These are phyloP conservation scores for Ataeniobius toweri DNA, from an alignment of 2,797 vertebrate genomes.

Conservation along the genomic window DNA sequence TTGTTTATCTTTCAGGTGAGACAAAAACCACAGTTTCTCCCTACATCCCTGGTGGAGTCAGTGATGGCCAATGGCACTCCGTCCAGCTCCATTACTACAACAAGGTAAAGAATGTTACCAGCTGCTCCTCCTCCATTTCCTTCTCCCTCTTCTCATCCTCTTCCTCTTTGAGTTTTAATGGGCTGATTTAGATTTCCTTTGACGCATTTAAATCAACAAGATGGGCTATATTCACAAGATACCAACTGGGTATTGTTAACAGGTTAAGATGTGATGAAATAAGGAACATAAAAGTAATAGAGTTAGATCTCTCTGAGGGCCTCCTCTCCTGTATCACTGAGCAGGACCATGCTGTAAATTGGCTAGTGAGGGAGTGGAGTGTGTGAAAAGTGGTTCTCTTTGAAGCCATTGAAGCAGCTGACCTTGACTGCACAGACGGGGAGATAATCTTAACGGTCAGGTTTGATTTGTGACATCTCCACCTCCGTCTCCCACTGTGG, in stretches of 20 bases:
- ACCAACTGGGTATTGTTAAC: not conserved
- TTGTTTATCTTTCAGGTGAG: conserved; percentile 83
- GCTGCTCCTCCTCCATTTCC: not conserved
- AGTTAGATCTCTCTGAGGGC: not conserved
- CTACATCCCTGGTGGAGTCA: conserved; percentile 88
- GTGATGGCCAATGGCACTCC: conserved; percentile 95
- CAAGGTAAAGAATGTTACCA: conserved; percentile 85
- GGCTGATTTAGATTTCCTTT: not conserved
- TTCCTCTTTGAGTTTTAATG: not conserved
- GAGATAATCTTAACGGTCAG: conserved; percentile 27
- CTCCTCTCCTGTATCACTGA: no score
- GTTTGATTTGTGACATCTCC: conserved; percentile 8
- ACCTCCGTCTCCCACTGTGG: not conserved
- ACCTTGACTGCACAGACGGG: conserved; percentile 22
- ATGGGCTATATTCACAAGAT: not conserved
- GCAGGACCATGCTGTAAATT: not conserved
- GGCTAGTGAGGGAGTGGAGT: not conserved
- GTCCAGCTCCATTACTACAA: conserved; percentile 98
- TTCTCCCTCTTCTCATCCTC: not conserved
- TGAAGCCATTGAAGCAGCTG: conserved; percentile 18
- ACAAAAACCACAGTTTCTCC: conserved; percentile 90
- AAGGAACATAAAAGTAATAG: not conserved
- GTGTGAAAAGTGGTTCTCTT: conserved; percentile 25
- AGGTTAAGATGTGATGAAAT: not conserved
- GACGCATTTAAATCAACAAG: not conserved